Percentiles rank a stretch among this genome's conserved stretches.
phyloP scores from a whole-genome alignment of 2,797 vertebrate species.

The Carduelis carduelis region DNA sequence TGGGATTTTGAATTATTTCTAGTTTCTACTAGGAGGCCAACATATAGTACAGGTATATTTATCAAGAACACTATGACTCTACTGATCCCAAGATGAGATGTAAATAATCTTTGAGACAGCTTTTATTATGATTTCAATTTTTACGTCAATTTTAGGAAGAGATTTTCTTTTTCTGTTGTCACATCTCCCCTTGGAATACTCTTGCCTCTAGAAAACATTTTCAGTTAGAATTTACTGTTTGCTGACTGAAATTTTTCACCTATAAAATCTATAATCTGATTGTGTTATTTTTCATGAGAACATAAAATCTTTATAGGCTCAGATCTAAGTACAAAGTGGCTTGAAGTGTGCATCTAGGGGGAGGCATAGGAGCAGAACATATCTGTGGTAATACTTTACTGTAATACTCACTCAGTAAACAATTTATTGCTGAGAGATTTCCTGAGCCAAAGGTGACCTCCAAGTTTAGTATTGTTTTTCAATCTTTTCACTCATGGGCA shows the following conservation, averaged over 20 bases:
- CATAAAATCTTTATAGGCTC: slow-evolving; percentile 10
- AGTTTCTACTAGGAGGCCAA: background rate
- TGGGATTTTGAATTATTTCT: background rate
- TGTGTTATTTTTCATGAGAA: slow-evolving; percentile 22
- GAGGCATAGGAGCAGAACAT: background rate
- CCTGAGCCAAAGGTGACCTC: background rate
- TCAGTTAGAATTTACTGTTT: background rate
- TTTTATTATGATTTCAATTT: background rate
- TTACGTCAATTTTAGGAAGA: background rate
- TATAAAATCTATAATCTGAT: background rate
- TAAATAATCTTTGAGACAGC: background rate
- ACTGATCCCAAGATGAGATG: background rate
- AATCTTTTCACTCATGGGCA: background rate
- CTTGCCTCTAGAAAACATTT: background rate
- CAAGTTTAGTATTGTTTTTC: background rate
- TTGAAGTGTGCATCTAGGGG: background rate
- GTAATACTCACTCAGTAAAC: background rate
- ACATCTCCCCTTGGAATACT: background rate
- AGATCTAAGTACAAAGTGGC: background rate
- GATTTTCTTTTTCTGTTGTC: background rate
- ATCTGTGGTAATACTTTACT: background rate
- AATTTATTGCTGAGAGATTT: background rate
- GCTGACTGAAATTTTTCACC: background rate
- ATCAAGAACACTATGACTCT: background rate
- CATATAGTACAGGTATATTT: background rate